These are phyloP conservation scores for Tamandua tetradactyla DNA, from an alignment of 2,797 vertebrate species.

Conservation along the genomic window DNA sequence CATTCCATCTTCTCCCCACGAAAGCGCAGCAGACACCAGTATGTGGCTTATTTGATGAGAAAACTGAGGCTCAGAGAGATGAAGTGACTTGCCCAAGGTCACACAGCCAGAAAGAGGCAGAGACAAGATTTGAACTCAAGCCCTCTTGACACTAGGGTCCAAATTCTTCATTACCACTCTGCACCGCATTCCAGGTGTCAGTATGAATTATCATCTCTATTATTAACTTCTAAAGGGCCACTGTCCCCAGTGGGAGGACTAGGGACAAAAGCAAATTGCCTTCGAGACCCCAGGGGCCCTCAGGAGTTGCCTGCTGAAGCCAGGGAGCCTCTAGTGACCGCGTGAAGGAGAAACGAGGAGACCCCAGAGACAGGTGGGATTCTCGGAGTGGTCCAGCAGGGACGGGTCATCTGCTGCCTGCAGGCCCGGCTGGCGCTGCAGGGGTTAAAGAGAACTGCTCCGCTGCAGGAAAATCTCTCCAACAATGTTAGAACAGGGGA, in stretches of 20 bases:
- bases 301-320: neutral
- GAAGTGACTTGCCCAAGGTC: neutral
- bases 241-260: neutral
- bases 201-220: too few relatives aligned
- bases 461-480: slow-evolving; percentile 84
- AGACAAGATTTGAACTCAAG: neutral
- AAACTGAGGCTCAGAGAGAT: neutral
- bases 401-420: neutral
- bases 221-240: neutral
- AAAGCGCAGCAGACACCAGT: neutral
- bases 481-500: slow-evolving; percentile 82
- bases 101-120: neutral
- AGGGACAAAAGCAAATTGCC: neutral
- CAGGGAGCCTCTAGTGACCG: accelerated
- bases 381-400: accelerated
- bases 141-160: neutral
- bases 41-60: neutral
- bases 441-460: slow-evolving; percentile 86
- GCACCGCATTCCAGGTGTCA: neutral
- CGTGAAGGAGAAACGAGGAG: neutral
- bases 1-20: neutral
- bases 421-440: neutral
- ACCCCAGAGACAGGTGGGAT: too few relatives aligned
- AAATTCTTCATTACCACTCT: neutral
- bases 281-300: neutral